Evolutionary conservation across 2,113 vertebrate genomes (phyloP), one percentile per base, ranked within the genome.

Genomic region (Mesitornis unicolor): DNA sequence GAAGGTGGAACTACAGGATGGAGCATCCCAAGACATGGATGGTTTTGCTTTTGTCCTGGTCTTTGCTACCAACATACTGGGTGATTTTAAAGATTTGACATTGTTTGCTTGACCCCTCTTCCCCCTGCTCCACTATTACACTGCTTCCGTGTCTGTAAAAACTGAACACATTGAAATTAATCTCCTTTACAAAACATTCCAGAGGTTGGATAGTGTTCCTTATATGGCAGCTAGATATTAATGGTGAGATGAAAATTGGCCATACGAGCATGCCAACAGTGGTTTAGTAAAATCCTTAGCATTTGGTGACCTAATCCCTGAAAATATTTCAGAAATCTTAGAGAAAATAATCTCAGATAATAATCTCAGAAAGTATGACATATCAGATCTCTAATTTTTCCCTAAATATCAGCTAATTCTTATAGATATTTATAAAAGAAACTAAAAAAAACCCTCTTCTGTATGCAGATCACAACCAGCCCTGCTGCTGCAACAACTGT

Each of bases 301-400:
- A 87, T 75, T 93, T 89, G 20, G 60, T 92, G 84, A 95, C 43
- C 42, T 92, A 86, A 74, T 70, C 76, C 84, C 51, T 87, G 76
- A 85, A 94, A 90, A 28, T 33, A 91, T 87, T 95, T 79, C 85
- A 65, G 65, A 95, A 95, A 93, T 88, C 56, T 89, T 75, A 67
- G 12, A 65, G 70, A 60, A 96, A 90, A 94, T 93, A 0, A 82
- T 56, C 54, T 50, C 35, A 51, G 45, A 51, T 68, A 68, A 38
- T 61, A 61, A 67, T 64, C 36, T 70, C 79, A 82, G 56, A 40
- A 94, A 88, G 36, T 45, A 74, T 7, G 28, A 51, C 36, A 16
- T 36, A 70, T 87, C 57, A 77, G 17, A 67, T 59, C 26, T 81
- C 45, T 83, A 90, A 60, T n/a, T 85, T 51, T 71, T 50, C 26